Base-by-base conservation (phyloP, 1,140 invertebrate genomes). In the Acyrthosiphon pisum region DNA sequence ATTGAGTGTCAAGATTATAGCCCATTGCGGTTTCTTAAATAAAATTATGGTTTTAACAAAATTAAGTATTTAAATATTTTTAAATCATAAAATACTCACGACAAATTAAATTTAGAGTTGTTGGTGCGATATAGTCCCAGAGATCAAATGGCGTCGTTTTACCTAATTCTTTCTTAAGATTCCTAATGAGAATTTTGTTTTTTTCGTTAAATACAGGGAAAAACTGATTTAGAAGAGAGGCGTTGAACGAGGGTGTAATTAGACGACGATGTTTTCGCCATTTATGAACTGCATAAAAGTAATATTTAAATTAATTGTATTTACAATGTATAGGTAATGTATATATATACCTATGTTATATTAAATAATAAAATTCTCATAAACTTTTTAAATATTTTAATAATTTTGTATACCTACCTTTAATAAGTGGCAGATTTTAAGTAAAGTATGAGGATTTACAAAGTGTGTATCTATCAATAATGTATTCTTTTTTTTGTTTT, bases 11-110 rank as follows among this genome's bases (percentile, higher is more conserved):
- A 7, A 98, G 95, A 86, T 96, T 96, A 20, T 96, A 96, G 6
- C 98, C 98, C 97, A 98, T 98, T 23, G 98, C 97, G n/a, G 97
- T 97, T 95, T 99, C 97, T 97, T 6, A 96, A 94, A 91, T 46
- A 30, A 48, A 87, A 46, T 37, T 50, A 87, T 18, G 30, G 7
- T 23, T 23, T 56, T 44, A 84, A 41, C 50, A 56, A 56, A 56
- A 6, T 56, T 23, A 44, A 41, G 22, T 20, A 41, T 84, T 84
- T 41, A 26, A 84, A 7, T 22, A 26, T 41, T 44, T 37, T 35
- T 35, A 37, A 37, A 23, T 23, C 18, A 41, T 41, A 56, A 56
- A 56, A 87, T n/a, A 94, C 95, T 96, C 96, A 96, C 98, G 97
- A 95, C 97, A 97, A 91, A 98, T 97, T 93, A 97, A 97, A 95